Evolutionary conservation across 2,888 invertebrate genomes (phyloP).

Genomic region (Listrodromus nycthemerus): DNA sequence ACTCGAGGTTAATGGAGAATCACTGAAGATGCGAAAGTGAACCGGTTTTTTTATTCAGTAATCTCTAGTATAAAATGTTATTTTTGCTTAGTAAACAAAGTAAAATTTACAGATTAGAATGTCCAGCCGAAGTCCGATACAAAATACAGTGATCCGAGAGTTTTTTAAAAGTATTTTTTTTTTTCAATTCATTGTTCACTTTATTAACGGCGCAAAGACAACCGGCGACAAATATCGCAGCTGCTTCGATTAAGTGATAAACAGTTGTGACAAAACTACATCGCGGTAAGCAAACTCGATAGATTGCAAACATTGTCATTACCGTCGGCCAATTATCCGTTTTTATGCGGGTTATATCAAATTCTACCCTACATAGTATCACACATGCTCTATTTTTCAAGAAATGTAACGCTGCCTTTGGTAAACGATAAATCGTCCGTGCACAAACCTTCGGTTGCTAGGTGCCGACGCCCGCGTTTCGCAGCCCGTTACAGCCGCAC

Average conservation of each 20-base stretch:
- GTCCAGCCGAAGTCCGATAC: no score
- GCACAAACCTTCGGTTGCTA: not conserved
- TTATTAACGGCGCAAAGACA: not conserved
- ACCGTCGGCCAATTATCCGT: not conserved
- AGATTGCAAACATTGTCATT: not conserved
- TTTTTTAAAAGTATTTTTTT: no score
- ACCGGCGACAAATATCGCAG: not conserved
- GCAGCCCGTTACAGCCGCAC: not conserved
- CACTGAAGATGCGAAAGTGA: not conserved
- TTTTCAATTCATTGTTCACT: not conserved
- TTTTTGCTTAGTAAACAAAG: not conserved
- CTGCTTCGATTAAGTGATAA: not conserved
- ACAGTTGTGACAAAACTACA: not conserved
- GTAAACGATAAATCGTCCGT: not conserved
- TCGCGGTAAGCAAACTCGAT: not conserved
- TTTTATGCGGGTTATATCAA: slow-evolving; percentile 3
- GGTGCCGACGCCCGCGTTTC: not conserved
- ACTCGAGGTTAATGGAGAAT: not conserved
- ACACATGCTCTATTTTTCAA: not conserved
- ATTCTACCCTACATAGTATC: not conserved
- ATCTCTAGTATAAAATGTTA: not conserved
- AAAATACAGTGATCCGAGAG: no score
- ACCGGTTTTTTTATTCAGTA: not conserved
- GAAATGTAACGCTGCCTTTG: not conserved
- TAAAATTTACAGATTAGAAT: not conserved